Base-by-base conservation (phyloP, 1,140 invertebrate species). In the Cepaea nemoralis region DNA sequence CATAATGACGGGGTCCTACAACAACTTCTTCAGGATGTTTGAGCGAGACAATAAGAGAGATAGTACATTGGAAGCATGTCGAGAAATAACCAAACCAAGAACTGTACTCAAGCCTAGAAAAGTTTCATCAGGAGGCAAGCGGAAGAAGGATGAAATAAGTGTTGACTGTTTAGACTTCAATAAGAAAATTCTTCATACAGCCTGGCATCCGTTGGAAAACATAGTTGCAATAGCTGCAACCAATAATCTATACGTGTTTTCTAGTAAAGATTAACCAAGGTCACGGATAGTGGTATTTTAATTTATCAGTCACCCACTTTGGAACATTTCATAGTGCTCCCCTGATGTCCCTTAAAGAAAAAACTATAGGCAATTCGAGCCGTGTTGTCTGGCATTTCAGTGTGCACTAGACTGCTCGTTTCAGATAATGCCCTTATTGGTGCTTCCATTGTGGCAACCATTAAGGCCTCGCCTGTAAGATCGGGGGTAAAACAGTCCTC, bases 1-100 rank as follows among this genome's bases (percentile, higher is more conserved):
- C 86, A 97, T 99, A 88, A 98, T 99, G 96, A 99, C 98, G 77
- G 98, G 98, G 80, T 99, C 98, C 16, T 99, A 99, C 92, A 99
- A 99, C 92, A 99, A 99, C 93, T 99, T 99, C 94, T 99, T 99
- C 94, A 95, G 98, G 80, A 96, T 98, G 91, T 99, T 98, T 91
- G 97, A 98, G 92, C 94, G 97, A 79, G 95, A 95, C 84, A 95
- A 95, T 73, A 97, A 97, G 91, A 94, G 95, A 88, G 95, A 97
- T 95, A 93, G 94, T 94, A 95, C 94, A 37, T 89, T 94, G 80
- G 94, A 95, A 88, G 94, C 94, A 31, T 93, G 94, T 80, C 91
- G 94, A 85, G 89, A 99, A 94, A 90, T 94, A 95, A 93, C 98
- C 95, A 96, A 96, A 91, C 97, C 97, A 86, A 95, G 96, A 91